A percentile compares a stretch with the other conserved stretches of the same genome.
phyloP scores from a whole-genome alignment of 2,888 invertebrate species.

The Heliconius aoede region DNA sequence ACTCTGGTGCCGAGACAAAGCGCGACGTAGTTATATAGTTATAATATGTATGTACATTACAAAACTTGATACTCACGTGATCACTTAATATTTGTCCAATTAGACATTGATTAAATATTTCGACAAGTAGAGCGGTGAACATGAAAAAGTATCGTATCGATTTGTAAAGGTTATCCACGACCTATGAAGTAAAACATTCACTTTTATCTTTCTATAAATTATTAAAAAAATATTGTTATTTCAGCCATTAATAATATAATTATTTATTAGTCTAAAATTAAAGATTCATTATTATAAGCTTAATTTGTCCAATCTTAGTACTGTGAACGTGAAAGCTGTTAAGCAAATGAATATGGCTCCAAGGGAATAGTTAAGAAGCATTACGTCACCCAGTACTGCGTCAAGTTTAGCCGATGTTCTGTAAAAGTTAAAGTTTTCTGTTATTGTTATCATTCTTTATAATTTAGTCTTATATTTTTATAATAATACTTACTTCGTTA shows the following conservation, averaged over 20 bases:
- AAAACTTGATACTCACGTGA: conserved; percentile 60
- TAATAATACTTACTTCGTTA: conserved; percentile 58
- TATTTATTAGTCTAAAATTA: neutral
- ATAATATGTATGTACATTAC: too few relatives aligned
- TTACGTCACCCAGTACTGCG: conserved; percentile 63
- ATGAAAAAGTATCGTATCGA: conserved; percentile 70
- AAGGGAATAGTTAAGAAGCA: conserved; percentile 67
- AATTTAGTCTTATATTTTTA: conserved; percentile 22
- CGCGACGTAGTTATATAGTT: too few relatives aligned
- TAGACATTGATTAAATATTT: conserved; percentile 67
- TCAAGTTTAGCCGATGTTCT: conserved; percentile 66
- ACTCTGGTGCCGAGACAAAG: too few relatives aligned
- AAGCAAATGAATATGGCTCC: conserved; percentile 73
- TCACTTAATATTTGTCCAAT: conserved; percentile 72
- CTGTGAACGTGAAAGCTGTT: conserved; percentile 72
- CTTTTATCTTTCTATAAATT: conserved; percentile 4
- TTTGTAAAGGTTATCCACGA: conserved; percentile 66
- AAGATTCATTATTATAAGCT: conserved; percentile 3
- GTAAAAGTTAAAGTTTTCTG: conserved; percentile 51
- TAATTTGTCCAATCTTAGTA: conserved; percentile 47
- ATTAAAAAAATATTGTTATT: neutral
- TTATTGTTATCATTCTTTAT: conserved; percentile 36
- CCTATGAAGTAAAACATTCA: conserved; percentile 57
- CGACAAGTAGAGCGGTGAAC: conserved; percentile 64
- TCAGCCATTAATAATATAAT: neutral